phyloP scores from a whole-genome alignment of 1,140 invertebrate genomes.

The Macrostomum lignano region DNA sequence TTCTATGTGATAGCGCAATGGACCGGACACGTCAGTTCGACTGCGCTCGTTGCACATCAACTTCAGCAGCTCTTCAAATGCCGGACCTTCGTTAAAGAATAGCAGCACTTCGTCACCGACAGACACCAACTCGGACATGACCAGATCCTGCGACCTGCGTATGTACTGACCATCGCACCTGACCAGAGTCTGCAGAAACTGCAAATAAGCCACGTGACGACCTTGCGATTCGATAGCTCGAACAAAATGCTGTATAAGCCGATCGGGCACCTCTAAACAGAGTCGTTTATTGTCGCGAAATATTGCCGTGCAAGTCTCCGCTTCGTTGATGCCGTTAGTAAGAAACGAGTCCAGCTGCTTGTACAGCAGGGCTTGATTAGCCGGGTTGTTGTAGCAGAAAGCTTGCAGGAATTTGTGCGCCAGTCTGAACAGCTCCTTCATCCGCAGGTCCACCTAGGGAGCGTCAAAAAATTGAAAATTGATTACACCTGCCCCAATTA shows the following conservation, averaged over 20 bases:
- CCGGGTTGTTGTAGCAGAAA: slow-evolving; percentile 80
- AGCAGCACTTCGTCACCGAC: slow-evolving; percentile 79
- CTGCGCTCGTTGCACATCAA: slow-evolving; percentile 59
- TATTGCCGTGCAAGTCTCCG: slow-evolving; percentile 73
- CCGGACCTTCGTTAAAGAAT: slow-evolving; percentile 79
- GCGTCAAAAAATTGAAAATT: slow-evolving; percentile 7
- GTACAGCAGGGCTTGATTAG: slow-evolving; percentile 73
- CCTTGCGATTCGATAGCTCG: slow-evolving; percentile 85
- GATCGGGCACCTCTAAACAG: slow-evolving; percentile 76
- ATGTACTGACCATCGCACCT: slow-evolving; percentile 83
- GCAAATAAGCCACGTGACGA: slow-evolving; percentile 66
- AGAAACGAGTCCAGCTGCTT: slow-evolving; percentile 78
- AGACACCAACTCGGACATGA: slow-evolving; percentile 72
- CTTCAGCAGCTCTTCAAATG: slow-evolving; percentile 59
- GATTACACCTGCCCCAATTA: background rate
- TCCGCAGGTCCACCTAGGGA: slow-evolving; percentile 50
- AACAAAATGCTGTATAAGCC: slow-evolving; percentile 87
- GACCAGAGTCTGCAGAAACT: slow-evolving; percentile 82
- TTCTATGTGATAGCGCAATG: slow-evolving; percentile 71
- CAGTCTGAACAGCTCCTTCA: slow-evolving; percentile 76
- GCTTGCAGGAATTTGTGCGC: slow-evolving; percentile 89
- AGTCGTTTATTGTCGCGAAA: slow-evolving; percentile 75
- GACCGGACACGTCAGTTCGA: slow-evolving; percentile 45
- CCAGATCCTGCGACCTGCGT: slow-evolving; percentile 73
- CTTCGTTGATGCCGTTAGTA: slow-evolving; percentile 62